Conservation (phyloP, 2,113 vertebrate genomes). For the Mormoops blainvillei region DNA sequence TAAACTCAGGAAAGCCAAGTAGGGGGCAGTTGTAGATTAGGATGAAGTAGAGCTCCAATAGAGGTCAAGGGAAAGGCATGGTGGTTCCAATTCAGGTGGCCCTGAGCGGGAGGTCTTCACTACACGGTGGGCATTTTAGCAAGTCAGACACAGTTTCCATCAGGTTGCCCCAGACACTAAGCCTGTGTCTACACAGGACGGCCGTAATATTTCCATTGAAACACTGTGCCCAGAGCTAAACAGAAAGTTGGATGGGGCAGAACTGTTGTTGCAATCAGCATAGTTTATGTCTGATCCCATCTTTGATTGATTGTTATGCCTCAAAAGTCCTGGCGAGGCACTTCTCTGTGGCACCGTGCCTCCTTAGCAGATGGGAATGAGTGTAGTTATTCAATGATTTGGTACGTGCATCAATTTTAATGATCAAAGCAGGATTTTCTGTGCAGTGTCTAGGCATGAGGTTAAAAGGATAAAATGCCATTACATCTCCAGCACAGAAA, state of each 20-base stretch:
- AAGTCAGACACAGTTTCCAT: background rate
- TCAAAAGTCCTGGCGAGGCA: slow-evolving; percentile 51
- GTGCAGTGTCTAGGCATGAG: slow-evolving; percentile 19
- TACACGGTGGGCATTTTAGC: background rate
- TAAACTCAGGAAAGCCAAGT: background rate
- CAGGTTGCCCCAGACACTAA: background rate
- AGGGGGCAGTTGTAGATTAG: background rate
- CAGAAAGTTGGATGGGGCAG: slow-evolving; percentile 63
- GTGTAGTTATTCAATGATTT: background rate
- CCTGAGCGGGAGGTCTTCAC: background rate
- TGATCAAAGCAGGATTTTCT: slow-evolving; percentile 51
- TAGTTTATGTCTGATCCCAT: slow-evolving; percentile 53
- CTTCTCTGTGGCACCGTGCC: slow-evolving; percentile 33
- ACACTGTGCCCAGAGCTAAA: slow-evolving; percentile 53
- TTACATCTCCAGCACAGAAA: slow-evolving; percentile 28
- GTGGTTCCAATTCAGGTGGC: background rate
- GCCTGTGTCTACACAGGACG: background rate
- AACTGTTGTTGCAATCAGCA: slow-evolving; percentile 56
- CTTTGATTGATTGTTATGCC: slow-evolving; percentile 53
- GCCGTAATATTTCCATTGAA: slow-evolving; percentile 14
- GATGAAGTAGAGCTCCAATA: background rate
- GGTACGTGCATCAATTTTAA: slow-evolving; percentile 54
- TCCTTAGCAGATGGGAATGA: slow-evolving; percentile 59
- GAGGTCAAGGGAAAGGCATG: background rate
- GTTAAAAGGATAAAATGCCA: slow-evolving; percentile 54